phyloP scores from a whole-genome alignment of 2,113 vertebrate genomes.

The Leucoraja erinaceus region DNA sequence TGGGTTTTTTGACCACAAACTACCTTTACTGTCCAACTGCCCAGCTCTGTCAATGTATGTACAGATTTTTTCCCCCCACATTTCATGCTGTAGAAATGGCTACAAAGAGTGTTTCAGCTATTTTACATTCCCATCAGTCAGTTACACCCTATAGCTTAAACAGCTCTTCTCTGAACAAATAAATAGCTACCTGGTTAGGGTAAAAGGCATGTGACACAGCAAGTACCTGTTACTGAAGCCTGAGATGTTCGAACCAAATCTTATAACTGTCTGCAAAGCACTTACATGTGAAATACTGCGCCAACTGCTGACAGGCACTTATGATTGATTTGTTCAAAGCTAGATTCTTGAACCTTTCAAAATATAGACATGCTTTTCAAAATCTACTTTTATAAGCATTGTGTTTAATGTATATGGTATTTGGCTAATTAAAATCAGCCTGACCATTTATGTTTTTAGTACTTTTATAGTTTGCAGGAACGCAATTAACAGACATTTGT shows the following conservation, averaged over 20 bases:
- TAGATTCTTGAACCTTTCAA: not conserved
- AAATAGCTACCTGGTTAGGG: not conserved
- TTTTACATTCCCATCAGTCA: too few species aligned
- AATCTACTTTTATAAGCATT: conserved; percentile 4
- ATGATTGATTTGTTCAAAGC: not conserved
- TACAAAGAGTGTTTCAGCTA: not conserved
- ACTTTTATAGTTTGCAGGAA: conserved; percentile 2
- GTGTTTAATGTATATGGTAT: not conserved
- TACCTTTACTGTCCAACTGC: too few species aligned
- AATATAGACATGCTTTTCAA: not conserved
- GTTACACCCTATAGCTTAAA: not conserved
- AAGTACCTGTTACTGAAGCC: not conserved
- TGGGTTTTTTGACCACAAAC: too few species aligned
- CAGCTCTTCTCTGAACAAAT: not conserved
- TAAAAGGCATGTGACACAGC: not conserved
- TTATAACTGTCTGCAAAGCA: not conserved
- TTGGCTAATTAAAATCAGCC: conserved; percentile 5
- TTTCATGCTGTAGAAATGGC: too few species aligned
- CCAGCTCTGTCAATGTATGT: too few species aligned
- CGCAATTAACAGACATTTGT: not conserved
- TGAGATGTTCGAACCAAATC: not conserved
- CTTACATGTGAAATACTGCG: not conserved
- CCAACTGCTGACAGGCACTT: not conserved
- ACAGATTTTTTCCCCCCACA: too few species aligned
- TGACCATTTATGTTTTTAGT: not conserved